phyloP scores from a whole-genome alignment of 2,113 vertebrate species.

The Tetrao urogallus region DNA sequence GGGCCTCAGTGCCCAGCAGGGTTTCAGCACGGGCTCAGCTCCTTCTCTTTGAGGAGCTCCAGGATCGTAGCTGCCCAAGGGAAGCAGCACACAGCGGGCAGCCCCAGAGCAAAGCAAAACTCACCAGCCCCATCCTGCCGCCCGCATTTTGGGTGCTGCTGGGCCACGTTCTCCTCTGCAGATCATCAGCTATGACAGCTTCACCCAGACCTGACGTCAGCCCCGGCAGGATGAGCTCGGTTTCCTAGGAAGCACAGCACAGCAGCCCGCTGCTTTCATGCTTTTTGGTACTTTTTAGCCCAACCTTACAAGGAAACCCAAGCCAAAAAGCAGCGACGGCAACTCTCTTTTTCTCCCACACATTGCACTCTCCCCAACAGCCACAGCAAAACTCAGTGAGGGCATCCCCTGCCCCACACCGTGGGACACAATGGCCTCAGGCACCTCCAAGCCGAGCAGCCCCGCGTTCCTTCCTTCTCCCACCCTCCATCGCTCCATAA shows the following conservation, averaged over 20 bases:
- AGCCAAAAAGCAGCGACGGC: not conserved
- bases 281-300: not conserved
- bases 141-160: not conserved
- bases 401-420: too few relatives aligned
- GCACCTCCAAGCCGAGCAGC: too few relatives aligned
- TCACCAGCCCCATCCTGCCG: not conserved
- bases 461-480: too few relatives aligned
- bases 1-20: not conserved
- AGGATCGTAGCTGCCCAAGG: too few relatives aligned
- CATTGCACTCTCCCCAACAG: not conserved
- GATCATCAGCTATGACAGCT: not conserved
- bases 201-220: not conserved
- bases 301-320: not conserved
- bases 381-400: too few relatives aligned
- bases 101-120: not conserved
- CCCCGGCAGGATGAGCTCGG: rapidly evolving
- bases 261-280: not conserved
- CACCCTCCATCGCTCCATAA: too few relatives aligned
- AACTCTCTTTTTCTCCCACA: not conserved
- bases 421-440: too few relatives aligned
- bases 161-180: not conserved
- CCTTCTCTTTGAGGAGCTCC: not conserved
- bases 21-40: not conserved
- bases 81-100: too few relatives aligned
- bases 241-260: not conserved